Percentiles rank a stretch among this genome's conserved stretches.
Evolutionary conservation across 64 coral and sea anemone genomes (phyloP).

Genomic region (Dendronephthya gigantea): DNA sequence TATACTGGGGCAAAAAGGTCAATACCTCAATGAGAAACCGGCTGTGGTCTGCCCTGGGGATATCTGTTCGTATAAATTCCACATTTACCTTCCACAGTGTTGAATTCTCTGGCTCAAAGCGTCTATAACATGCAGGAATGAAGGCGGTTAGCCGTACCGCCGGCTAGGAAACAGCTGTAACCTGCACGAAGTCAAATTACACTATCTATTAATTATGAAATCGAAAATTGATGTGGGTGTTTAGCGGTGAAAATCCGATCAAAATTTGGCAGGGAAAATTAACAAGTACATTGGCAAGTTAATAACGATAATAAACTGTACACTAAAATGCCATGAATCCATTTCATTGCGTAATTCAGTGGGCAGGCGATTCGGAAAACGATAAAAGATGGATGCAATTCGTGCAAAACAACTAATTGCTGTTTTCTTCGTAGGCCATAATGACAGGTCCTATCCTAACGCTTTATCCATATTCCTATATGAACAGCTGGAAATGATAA

Average conservation of each 20-base stretch:
- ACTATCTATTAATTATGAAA: not conserved
- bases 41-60: too few relatives aligned
- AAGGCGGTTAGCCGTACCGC: too few relatives aligned
- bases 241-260: not conserved
- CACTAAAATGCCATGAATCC: too few relatives aligned
- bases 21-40: too few relatives aligned
- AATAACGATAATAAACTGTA: not conserved
- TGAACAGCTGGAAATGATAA: not conserved
- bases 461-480: not conserved
- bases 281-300: not conserved
- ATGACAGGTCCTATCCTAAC: not conserved
- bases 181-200: not conserved
- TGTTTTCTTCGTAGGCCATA: not conserved
- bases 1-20: too few relatives aligned
- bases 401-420: not conserved
- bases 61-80: too few relatives aligned
- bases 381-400: too few relatives aligned
- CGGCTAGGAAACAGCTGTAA: not conserved
- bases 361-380: too few relatives aligned
- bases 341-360: too few relatives aligned
- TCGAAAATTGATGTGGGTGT: not conserved
- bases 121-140: too few relatives aligned
- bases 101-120: too few relatives aligned
- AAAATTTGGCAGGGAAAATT: not conserved
- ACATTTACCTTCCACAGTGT: too few relatives aligned